Conservation (phyloP, 2,888 invertebrate species). For the Agelastica alni region DNA sequence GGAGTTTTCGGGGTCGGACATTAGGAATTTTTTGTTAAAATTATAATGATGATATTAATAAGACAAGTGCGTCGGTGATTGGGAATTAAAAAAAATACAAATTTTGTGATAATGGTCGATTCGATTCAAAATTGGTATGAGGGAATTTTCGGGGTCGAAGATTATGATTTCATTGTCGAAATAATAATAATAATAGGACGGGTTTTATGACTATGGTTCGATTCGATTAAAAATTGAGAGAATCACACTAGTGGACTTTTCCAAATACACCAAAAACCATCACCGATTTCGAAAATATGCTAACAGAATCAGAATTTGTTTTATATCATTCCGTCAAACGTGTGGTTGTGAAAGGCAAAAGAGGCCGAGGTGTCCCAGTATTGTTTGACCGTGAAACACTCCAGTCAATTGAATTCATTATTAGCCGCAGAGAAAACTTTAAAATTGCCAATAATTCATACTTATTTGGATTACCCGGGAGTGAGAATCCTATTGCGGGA, state of each 20-base stretch:
- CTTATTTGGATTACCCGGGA: neutral
- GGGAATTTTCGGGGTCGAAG: no score
- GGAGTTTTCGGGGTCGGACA: no score
- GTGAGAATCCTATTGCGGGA: neutral
- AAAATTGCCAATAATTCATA: neutral
- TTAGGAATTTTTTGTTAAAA: no score
- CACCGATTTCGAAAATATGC: neutral
- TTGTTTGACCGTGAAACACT: neutral
- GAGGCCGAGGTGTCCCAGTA: conserved; percentile 1
- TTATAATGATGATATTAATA: no score
- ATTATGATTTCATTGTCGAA: no score
- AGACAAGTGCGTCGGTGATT: no score
- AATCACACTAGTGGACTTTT: neutral
- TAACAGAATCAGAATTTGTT: neutral
- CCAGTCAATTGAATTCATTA: conserved; percentile 1
- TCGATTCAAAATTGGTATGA: no score
- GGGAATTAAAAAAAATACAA: no score
- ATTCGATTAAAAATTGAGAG: neutral
- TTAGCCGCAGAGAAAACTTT: neutral
- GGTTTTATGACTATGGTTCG: no score
- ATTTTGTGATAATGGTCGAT: no score
- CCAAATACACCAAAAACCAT: neutral
- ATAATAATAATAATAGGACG: no score
- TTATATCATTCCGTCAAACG: neutral
- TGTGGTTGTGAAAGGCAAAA: neutral